Percentiles rank a stretch among this genome's conserved stretches.
Evolutionary conservation across 2,797 vertebrate species (phyloP).

Genomic region (Bryconaethiops microstoma): DNA sequence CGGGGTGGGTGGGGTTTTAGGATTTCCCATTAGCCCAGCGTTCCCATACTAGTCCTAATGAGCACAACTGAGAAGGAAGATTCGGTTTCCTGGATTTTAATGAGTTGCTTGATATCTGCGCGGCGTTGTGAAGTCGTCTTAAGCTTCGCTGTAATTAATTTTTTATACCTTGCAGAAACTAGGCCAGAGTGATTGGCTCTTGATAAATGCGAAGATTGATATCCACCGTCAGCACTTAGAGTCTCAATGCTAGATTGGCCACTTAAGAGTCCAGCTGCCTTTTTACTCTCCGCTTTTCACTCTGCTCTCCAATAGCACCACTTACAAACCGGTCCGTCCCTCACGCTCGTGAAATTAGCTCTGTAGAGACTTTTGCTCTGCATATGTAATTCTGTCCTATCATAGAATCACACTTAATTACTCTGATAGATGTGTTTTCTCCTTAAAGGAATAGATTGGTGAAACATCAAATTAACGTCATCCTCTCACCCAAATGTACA

Average conservation of each 20-base stretch:
- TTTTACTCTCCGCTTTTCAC: slow-evolving; percentile 32
- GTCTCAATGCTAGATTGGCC: slow-evolving; percentile 50
- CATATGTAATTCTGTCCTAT: neutral
- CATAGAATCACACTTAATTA: slow-evolving; percentile 43
- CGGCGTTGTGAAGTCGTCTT: slow-evolving; percentile 27
- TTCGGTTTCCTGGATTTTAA: slow-evolving; percentile 40
- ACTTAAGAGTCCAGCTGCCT: slow-evolving; percentile 48
- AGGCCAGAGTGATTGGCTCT: slow-evolving; percentile 42
- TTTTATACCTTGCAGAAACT: slow-evolving; percentile 45
- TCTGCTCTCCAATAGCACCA: neutral
- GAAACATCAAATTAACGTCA: neutral
- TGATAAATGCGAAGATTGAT: slow-evolving; percentile 49
- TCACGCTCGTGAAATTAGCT: slow-evolving; percentile 23
- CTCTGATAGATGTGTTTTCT: slow-evolving; percentile 29
- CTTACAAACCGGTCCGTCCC: slow-evolving; percentile 17
- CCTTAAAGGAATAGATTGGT: neutral
- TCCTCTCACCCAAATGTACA: too few species aligned
- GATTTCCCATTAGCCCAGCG: slow-evolving; percentile 46
- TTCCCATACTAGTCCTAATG: slow-evolving; percentile 36
- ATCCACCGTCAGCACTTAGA: slow-evolving; percentile 50
- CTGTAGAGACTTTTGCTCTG: neutral
- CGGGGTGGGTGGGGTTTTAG: slow-evolving; percentile 36
- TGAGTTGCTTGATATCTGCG: slow-evolving; percentile 34
- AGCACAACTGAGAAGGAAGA: slow-evolving; percentile 31
- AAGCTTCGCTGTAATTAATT: slow-evolving; percentile 32